A percentile compares a stretch with the other conserved stretches of the same genome.
These are phyloP conservation scores for Diarsia mendica DNA, from an alignment of 2,888 invertebrate genomes.

Conservation along the genomic window DNA sequence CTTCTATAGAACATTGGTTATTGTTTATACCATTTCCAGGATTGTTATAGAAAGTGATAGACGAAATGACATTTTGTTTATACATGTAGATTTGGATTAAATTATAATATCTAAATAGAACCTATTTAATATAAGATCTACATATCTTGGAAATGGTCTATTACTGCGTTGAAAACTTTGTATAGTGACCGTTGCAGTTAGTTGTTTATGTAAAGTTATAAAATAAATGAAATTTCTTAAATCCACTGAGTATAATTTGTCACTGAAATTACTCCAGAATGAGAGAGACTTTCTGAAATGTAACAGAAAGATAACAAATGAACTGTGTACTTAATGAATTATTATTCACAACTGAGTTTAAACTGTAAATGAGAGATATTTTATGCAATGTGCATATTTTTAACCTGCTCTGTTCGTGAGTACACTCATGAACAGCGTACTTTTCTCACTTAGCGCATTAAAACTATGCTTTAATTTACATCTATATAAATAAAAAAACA, in stretches of 20 bases:
- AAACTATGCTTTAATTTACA: too few relatives aligned
- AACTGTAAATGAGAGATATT: conserved; percentile 29
- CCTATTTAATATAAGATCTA: conserved; percentile 35
- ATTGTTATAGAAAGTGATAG: conserved; percentile 36
- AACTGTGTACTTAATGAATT: conserved; percentile 39
- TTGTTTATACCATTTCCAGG: conserved; percentile 59
- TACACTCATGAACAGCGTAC: neutral
- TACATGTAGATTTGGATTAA: conserved; percentile 30
- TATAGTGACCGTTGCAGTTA: conserved; percentile 81
- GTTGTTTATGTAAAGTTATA: conserved; percentile 84
- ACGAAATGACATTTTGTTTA: conserved; percentile 42
- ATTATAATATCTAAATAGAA: conserved; percentile 32
- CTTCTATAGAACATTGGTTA: conserved; percentile 50
- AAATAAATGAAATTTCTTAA: conserved; percentile 83
- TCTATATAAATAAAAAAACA: too few relatives aligned
- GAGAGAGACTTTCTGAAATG: conserved; percentile 43
- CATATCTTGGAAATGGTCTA: conserved; percentile 67
- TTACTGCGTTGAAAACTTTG: conserved; percentile 59
- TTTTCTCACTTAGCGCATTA: neutral
- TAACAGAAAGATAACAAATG: conserved; percentile 52
- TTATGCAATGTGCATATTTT: conserved; percentile 28
- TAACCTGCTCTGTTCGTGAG: neutral
- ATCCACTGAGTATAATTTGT: conserved; percentile 62
- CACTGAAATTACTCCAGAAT: conserved; percentile 33
- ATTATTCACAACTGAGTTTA: conserved; percentile 39